phyloP scores from a whole-genome alignment of 1,140 invertebrate genomes.

The Drosophila setifemur region DNA sequence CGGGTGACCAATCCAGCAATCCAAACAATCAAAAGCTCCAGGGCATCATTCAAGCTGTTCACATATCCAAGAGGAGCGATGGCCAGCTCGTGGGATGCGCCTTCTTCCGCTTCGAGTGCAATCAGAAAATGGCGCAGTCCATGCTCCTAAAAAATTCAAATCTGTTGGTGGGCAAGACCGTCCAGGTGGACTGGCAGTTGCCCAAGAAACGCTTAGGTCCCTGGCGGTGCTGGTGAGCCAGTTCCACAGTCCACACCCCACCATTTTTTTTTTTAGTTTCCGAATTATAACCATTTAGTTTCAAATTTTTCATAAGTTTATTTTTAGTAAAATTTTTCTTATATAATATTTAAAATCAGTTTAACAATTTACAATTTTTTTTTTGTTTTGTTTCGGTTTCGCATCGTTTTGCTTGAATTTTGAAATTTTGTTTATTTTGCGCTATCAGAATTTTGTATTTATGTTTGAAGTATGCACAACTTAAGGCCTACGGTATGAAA shows the following conservation, averaged over 20 bases:
- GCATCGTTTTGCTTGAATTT: conserved; percentile 22
- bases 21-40: conserved; percentile 6
- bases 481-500: conserved; percentile 77
- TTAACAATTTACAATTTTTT: conserved; percentile 74
- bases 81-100: conserved; percentile 43
- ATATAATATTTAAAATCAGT: conserved; percentile 76
- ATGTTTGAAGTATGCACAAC: conserved; percentile 67
- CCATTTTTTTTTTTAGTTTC: not conserved
- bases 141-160: conserved; percentile 19
- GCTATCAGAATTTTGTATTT: conserved; percentile 38
- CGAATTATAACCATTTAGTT: conserved; percentile 26
- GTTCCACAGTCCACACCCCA: not conserved
- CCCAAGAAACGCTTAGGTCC: conserved; percentile 1
- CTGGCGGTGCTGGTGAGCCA: conserved; percentile 44
- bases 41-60: conserved; percentile 37
- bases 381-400: conserved; percentile 14
- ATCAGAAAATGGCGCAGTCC: conserved; percentile 7
- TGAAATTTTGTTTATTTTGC: conserved; percentile 28
- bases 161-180: conserved; percentile 19
- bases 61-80: conserved; percentile 32
- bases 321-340: conserved; percentile 76
- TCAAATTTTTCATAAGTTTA: conserved; percentile 56
- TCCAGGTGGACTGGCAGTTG: conserved; percentile 35
- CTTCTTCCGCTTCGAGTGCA: conserved; percentile 42
- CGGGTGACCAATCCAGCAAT: too few relatives aligned